Evolutionary conservation across 2,888 invertebrate genomes (phyloP), one percentile per base, ranked within the genome.

Genomic region (Teleiodes luculella): DNA sequence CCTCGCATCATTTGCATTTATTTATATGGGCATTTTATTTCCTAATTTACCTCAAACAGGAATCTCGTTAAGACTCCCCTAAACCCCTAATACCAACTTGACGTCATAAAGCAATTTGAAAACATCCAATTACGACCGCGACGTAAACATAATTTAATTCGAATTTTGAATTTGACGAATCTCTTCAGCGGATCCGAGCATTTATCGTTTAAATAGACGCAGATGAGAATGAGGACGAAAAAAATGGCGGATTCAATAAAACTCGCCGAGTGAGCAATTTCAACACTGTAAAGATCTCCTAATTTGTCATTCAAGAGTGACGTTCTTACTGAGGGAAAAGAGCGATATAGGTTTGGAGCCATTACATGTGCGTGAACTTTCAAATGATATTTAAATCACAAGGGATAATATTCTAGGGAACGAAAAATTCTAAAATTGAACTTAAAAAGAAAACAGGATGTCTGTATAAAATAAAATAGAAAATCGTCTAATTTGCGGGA

Each of bases 281-380:
- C 64, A 72, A 72, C 74, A 75, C 72, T 62, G 72, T 61, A 68
- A 37, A 72, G 74, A 74, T 70, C 70, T 76, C 68, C 76, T 81
- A 82, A 83, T 85, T 84, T 83, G 82, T 84, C 83, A 81, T 82
- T 82, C 76, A 77, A 70, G 64, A 80, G 78, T 78, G 74, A 76
- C 76, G 70, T 70, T 67, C 74, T 75, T 70, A 76, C 68, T 61
- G 65, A 66, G 70, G 69, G 55, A 52, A 71, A 66, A 66, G 66
- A 66, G 65, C 65, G 54, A 61, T 52, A 65, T 65, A 65, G 66
- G 66, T 58, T 65, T 64, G 48, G 59, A 68, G 76, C 75, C 61
- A 54, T 39, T 28, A 59, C 68, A 64, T 1, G 14, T 47, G 68
- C 66, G 67, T 5, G n/a, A n/a, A n/a, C n/a, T n/a, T n/a, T n/a